A percentile compares a stretch with the other conserved stretches of the same genome.
These are phyloP conservation scores for Diogma glabrata DNA, from an alignment of 2,888 invertebrate species.

Conservation along the genomic window DNA sequence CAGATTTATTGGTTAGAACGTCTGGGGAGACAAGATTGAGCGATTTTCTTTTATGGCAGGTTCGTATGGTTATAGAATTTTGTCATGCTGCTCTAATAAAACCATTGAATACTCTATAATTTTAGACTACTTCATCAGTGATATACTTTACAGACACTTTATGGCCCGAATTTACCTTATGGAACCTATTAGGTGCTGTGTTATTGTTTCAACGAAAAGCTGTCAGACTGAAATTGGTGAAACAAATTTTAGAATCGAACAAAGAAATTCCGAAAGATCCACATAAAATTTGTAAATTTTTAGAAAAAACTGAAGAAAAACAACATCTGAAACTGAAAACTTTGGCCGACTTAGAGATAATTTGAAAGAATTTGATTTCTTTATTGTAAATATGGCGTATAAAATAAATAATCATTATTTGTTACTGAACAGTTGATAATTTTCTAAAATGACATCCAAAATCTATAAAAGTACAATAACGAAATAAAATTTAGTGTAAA, in stretches of 20 bases:
- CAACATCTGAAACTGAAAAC: neutral
- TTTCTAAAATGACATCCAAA: too few relatives aligned
- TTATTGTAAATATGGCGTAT: too few relatives aligned
- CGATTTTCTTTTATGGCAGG: conserved; percentile 95
- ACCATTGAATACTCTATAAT: too few relatives aligned
- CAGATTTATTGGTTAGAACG: conserved; percentile 86
- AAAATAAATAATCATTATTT: too few relatives aligned
- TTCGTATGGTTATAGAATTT: too few relatives aligned
- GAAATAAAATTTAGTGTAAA: too few relatives aligned
- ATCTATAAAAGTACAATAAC: too few relatives aligned
- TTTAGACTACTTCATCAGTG: conserved; percentile 62
- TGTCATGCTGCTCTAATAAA: neutral
- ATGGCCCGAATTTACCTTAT: conserved; percentile 94
- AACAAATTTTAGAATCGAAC: neutral
- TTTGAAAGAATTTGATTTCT: too few relatives aligned
- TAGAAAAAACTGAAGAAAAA: neutral
- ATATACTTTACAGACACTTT: conserved; percentile 80
- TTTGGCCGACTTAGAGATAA: too few relatives aligned
- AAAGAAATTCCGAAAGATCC: neutral
- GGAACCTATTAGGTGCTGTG: conserved; percentile 79
- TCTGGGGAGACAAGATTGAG: conserved; percentile 91
- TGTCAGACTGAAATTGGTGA: conserved; percentile 10
- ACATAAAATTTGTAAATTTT: neutral
- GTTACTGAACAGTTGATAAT: too few relatives aligned
- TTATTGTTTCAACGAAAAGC: conserved; percentile 65